phyloP scores from a whole-genome alignment of 1,140 invertebrate species.

The Zaprionus lachaisei region DNA sequence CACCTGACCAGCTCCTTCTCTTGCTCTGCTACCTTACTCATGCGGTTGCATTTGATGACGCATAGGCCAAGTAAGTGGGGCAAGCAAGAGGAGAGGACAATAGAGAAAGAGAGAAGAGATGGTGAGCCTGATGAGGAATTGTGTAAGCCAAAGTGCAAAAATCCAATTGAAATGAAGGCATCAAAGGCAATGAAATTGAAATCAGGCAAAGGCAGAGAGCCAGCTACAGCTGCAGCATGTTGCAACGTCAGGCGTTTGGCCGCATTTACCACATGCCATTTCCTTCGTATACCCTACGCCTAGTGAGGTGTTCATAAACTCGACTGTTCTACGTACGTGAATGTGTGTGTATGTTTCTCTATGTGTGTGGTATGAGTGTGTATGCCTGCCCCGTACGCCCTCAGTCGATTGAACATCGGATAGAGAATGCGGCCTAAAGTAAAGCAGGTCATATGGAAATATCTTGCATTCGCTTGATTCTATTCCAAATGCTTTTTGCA shows the following conservation, averaged over 20 bases:
- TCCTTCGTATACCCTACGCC: background rate
- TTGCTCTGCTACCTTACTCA: background rate
- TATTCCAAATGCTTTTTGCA: slow-evolving; percentile 30
- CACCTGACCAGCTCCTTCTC: slow-evolving; percentile 27
- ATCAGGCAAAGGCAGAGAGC: slow-evolving; percentile 29
- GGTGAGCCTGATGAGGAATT: slow-evolving; percentile 11
- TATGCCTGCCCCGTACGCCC: slow-evolving; percentile 1
- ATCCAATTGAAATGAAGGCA: slow-evolving; percentile 44
- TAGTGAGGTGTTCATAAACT: slow-evolving; percentile 15
- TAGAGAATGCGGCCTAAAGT: slow-evolving; percentile 26
- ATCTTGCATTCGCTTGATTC: slow-evolving; percentile 50
- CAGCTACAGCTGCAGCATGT: background rate
- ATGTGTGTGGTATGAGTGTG: background rate
- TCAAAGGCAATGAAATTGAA: slow-evolving; percentile 50
- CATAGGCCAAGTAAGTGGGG: slow-evolving; percentile 7
- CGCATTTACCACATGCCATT: slow-evolving; percentile 39
- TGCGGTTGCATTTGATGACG: slow-evolving; percentile 18
- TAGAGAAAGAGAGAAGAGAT: background rate
- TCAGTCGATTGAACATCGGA: slow-evolving; percentile 35
- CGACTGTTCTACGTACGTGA: background rate
- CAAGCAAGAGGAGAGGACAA: background rate
- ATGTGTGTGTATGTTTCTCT: background rate
- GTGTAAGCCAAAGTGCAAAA: slow-evolving; percentile 42
- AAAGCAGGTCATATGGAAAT: slow-evolving; percentile 81
- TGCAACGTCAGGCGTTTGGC: slow-evolving; percentile 9